These are phyloP conservation scores for Sebastes iracundus DNA, from an alignment of 2,797 vertebrate genomes.

Conservation along the genomic window DNA sequence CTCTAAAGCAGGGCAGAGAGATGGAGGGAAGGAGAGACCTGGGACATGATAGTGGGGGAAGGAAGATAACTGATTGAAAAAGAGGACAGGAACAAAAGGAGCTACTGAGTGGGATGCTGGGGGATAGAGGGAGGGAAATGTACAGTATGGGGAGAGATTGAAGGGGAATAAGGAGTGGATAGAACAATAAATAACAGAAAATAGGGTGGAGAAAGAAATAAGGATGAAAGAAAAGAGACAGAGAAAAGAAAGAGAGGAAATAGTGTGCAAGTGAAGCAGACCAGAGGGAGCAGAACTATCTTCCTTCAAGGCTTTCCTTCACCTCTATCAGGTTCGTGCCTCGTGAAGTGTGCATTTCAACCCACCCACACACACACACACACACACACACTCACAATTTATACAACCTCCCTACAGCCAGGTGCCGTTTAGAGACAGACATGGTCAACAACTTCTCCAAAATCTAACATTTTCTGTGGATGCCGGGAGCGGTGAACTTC, in stretches of 20 bases:
- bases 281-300: conserved; percentile 22
- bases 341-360: conserved; percentile 40
- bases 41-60: background rate
- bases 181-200: conserved; percentile 3
- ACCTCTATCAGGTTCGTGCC: conserved; percentile 40
- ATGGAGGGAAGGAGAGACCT: background rate
- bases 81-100: conserved; percentile 11
- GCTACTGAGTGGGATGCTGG: conserved; percentile 1
- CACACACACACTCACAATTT: conserved; percentile 15
- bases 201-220: background rate
- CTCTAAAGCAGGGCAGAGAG: conserved; percentile 5
- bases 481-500: conserved; percentile 21
- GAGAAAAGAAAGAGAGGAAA: background rate
- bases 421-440: conserved; percentile 54
- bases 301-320: conserved; percentile 54
- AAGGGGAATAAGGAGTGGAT: background rate
- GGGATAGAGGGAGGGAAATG: background rate
- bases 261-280: conserved; percentile 13
- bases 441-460: conserved; percentile 60
- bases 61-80: conserved; percentile 10
- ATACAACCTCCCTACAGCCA: conserved; percentile 39
- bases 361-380: background rate
- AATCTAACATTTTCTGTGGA: conserved; percentile 37
- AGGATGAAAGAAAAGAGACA: background rate
- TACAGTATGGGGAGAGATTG: background rate